phyloP scores from a whole-genome alignment of 2,113 vertebrate species.

The Theristicus caerulescens region DNA sequence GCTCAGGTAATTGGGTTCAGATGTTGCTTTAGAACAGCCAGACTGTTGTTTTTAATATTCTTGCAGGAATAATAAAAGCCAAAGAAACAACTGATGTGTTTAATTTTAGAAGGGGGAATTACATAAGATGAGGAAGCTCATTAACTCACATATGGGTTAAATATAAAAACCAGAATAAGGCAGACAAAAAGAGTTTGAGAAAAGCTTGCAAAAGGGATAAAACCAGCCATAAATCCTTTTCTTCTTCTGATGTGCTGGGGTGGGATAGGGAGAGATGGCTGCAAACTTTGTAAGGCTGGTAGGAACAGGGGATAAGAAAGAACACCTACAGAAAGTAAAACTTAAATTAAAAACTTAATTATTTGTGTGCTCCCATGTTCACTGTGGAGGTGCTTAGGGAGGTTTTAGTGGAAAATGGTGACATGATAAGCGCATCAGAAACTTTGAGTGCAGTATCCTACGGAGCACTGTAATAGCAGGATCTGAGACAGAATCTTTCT shows the following conservation, averaged over 20 bases:
- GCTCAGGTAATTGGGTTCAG: background rate
- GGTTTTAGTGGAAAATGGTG: background rate
- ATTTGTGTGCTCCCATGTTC: background rate
- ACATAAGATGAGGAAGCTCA: background rate
- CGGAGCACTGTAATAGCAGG: background rate
- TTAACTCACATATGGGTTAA: conserved; percentile 6
- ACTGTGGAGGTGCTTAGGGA: background rate
- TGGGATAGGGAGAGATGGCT: background rate
- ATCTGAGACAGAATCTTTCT: background rate
- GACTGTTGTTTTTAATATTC: background rate
- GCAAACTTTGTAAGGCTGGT: background rate
- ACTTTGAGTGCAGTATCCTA: background rate
- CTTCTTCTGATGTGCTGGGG: background rate
- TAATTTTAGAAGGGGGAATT: background rate
- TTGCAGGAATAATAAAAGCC: conserved; percentile 10
- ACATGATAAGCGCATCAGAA: background rate
- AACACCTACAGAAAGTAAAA: background rate
- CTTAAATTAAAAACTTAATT: background rate
- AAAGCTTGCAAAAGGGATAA: background rate
- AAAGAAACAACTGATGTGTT: background rate
- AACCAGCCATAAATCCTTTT: background rate
- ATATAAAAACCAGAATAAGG: background rate
- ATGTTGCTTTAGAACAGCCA: background rate
- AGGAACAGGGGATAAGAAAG: background rate
- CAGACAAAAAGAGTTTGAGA: background rate